Base-by-base conservation (phyloP, 2,797 vertebrate species). In the Chelidonichthys spinosus region DNA sequence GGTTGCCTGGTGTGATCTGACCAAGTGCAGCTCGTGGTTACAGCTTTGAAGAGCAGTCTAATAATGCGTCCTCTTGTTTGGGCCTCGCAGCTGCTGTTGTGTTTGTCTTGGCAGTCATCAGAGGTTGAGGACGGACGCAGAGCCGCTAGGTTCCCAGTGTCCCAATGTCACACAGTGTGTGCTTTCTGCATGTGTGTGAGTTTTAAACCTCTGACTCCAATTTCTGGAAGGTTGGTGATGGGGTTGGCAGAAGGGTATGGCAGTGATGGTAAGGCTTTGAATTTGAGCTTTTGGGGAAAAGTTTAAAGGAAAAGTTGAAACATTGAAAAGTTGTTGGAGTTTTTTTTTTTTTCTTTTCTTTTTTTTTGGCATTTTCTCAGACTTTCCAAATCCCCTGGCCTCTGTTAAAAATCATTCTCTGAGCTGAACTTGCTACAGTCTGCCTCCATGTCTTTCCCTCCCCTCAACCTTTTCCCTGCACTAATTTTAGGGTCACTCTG, bases 401-500 rank as follows among this genome's bases (percentile, higher is more conserved):
- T 59, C 17, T 62, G 35, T 50, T 65, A 40, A 63, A 79, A 64
- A n/a, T 53, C 7, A 52, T 68, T 73, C 39, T 63, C 43, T 11
- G 33, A 3, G 4, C 59, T 72, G 36, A 72, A 72, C 32, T 64
- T 58, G 40, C 33, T 50, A 3, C 35, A 44, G 39, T 35, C 55
- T 44, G 52, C 76, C 44, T 67, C 63, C 15, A 37, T 25, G 25
- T 56, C 58, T 64, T 50, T 42, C 49, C 52, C 61, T 75, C 42
- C 68, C 62, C 58, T 78, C 70, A 71, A 61, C 47, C 63, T 49
- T 74, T 75, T 78, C 76, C 25, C 84, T 81, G 76, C 76, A 66
- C 74, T 76, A 75, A 66, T 79, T 77, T 84, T 71, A 83, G 85
- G 86, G 85, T 88, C 89, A 89, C 76, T 87, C 72, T 84, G 80